phyloP scores from a whole-genome alignment of 2,797 vertebrate genomes.

The Spinus pinus region DNA sequence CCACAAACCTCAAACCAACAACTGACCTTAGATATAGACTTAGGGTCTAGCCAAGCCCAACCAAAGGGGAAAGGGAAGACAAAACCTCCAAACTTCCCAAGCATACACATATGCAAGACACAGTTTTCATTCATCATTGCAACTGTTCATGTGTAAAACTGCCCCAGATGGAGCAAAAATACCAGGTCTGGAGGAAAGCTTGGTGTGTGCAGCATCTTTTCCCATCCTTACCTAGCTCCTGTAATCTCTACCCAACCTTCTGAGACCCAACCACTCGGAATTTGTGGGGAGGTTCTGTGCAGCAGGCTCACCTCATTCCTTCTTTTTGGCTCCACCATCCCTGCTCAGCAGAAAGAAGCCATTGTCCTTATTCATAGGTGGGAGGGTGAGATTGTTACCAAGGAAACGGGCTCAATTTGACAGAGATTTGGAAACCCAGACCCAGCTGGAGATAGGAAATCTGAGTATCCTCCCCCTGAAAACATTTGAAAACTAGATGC shows the following conservation, averaged over 20 bases:
- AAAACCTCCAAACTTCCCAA: background rate
- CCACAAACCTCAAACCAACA: background rate
- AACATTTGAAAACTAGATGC: slow-evolving; percentile 57
- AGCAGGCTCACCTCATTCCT: background rate
- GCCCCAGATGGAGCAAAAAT: background rate
- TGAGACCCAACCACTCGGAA: background rate
- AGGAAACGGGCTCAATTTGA: slow-evolving; percentile 45
- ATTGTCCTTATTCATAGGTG: slow-evolving; percentile 52
- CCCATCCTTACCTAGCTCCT: background rate
- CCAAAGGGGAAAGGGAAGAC: background rate
- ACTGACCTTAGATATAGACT: background rate
- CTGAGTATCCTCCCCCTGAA: slow-evolving; percentile 59
- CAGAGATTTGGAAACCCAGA: slow-evolving; percentile 63
- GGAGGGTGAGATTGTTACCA: slow-evolving; percentile 55
- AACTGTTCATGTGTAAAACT: background rate
- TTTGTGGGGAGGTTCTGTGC: background rate
- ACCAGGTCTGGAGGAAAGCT: background rate
- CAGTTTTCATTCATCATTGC: background rate
- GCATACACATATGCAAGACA: background rate
- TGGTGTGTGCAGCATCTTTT: background rate
- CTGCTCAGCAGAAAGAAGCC: background rate
- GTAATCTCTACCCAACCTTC: background rate
- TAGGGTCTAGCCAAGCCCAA: background rate
- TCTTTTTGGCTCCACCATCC: background rate
- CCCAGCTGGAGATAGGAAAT: slow-evolving; percentile 58